phyloP scores from a whole-genome alignment of 2,113 vertebrate species.

The Microtus ochrogaster region DNA sequence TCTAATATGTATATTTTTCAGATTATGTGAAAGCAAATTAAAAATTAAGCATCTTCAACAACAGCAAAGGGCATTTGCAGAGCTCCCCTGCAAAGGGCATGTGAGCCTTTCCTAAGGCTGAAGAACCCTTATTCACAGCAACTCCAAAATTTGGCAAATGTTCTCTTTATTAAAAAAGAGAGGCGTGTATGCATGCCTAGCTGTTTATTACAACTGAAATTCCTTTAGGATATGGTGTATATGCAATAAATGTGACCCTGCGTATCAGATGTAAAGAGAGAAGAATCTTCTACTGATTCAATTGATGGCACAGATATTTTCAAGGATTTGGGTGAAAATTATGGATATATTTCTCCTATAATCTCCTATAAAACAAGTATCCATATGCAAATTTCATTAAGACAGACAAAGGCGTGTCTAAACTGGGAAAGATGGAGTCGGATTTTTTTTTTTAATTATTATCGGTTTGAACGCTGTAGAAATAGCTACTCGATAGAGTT shows the following conservation, averaged over 20 bases:
- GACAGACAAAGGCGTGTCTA: slow-evolving; percentile 25
- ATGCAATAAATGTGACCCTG: not conserved
- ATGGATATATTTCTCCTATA: slow-evolving; percentile 39
- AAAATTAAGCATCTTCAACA: slow-evolving; percentile 14
- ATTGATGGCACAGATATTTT: slow-evolving; percentile 44
- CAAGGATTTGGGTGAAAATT: slow-evolving; percentile 57
- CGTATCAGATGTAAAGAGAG: slow-evolving; percentile 20
- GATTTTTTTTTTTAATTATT: slow-evolving; percentile 46
- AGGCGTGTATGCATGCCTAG: not conserved
- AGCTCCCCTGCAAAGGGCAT: not conserved
- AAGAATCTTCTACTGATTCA: slow-evolving; percentile 46
- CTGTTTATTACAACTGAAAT: slow-evolving; percentile 46
- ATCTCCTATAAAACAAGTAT: slow-evolving; percentile 32
- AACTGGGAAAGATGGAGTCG: slow-evolving; percentile 14
- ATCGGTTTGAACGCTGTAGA: slow-evolving; percentile 50
- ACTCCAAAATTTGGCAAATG: not conserved
- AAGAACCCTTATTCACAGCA: slow-evolving; percentile 4
- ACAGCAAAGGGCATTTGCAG: not conserved
- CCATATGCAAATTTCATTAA: slow-evolving; percentile 60
- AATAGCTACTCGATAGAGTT: slow-evolving; percentile 25
- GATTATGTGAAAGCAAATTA: not conserved
- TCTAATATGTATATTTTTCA: not conserved
- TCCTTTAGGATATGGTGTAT: not conserved
- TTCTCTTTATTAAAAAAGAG: slow-evolving; percentile 58
- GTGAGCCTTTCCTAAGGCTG: not conserved